Evolutionary conservation across 1,140 invertebrate genomes (phyloP).

Genomic region (Paracyclopina nana): DNA sequence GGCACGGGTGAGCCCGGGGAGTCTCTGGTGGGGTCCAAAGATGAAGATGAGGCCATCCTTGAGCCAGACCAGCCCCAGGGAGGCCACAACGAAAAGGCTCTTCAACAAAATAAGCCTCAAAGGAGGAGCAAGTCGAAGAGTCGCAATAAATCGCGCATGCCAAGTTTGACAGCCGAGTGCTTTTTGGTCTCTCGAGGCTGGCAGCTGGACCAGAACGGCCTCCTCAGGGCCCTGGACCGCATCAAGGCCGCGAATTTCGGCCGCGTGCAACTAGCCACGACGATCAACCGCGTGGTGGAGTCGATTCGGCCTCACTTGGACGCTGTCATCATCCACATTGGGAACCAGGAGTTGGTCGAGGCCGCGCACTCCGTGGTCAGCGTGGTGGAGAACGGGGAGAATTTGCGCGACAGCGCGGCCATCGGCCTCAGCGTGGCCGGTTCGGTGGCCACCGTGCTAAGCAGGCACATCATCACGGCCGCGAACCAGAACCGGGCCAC

Average conservation of each 20-base stretch:
- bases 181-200: slow-evolving; percentile 15
- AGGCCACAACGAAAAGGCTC: too few species aligned
- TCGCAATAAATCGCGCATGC: too few species aligned
- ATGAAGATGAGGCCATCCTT: too few species aligned
- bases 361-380: background rate
- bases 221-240: slow-evolving; percentile 5
- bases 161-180: slow-evolving; percentile 3
- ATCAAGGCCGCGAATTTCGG: slow-evolving; percentile 7
- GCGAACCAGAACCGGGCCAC: background rate
- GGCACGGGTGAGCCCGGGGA: too few species aligned
- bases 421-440: background rate
- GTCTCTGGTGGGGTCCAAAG: too few species aligned
- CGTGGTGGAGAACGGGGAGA: background rate
- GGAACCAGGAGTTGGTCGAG: slow-evolving; percentile 10
- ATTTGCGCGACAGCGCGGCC: too few species aligned
- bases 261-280: slow-evolving; percentile 10
- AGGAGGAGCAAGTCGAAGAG: too few species aligned
- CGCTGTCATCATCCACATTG: slow-evolving; percentile 14
- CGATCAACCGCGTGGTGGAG: slow-evolving; percentile 13
- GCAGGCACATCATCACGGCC: slow-evolving; percentile 5
- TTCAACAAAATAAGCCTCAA: too few species aligned
- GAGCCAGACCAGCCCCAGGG: too few species aligned
- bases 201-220: slow-evolving; percentile 12
- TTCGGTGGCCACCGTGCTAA: slow-evolving; percentile 6
- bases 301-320: slow-evolving; percentile 11